Evolutionary conservation across 2,797 vertebrate genomes (phyloP).

Genomic region (Poecilia gillii): DNA sequence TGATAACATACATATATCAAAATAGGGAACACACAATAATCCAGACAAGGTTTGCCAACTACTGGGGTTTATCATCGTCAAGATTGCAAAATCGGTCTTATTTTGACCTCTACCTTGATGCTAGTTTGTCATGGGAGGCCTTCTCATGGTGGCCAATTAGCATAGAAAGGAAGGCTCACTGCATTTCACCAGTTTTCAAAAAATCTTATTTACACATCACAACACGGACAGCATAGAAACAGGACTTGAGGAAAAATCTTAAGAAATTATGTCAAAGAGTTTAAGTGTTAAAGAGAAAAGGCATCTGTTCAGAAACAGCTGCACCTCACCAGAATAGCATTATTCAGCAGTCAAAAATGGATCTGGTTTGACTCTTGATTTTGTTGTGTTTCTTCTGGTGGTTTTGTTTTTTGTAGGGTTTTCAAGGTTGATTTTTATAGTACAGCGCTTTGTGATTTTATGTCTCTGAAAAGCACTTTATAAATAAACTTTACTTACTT

Average conservation of each 20-base stretch:
- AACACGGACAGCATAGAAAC: not conserved
- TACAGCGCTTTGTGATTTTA: no score
- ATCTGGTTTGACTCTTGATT: no score
- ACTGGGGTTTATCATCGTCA: not conserved
- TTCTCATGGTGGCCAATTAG: not conserved
- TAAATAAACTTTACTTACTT: no score
- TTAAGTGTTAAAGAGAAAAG: not conserved
- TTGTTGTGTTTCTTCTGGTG: no score
- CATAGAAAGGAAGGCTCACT: not conserved
- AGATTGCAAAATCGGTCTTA: not conserved
- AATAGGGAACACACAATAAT: not conserved
- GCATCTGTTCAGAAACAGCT: not conserved
- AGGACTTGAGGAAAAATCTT: not conserved
- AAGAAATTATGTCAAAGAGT: not conserved
- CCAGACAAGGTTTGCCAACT: not conserved
- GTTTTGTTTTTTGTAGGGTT: no score
- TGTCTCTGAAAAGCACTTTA: no score
- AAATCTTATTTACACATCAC: not conserved
- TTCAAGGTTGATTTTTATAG: no score
- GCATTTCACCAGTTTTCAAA: not conserved
- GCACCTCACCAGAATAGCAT: constrained; percentile 5
- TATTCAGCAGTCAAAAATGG: no score
- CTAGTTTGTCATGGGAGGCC: not conserved
- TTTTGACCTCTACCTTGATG: not conserved
- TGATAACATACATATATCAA: no score